Evolutionary conservation across 2,888 invertebrate species (phyloP).

Genomic region (Drosophila sordidula): DNA sequence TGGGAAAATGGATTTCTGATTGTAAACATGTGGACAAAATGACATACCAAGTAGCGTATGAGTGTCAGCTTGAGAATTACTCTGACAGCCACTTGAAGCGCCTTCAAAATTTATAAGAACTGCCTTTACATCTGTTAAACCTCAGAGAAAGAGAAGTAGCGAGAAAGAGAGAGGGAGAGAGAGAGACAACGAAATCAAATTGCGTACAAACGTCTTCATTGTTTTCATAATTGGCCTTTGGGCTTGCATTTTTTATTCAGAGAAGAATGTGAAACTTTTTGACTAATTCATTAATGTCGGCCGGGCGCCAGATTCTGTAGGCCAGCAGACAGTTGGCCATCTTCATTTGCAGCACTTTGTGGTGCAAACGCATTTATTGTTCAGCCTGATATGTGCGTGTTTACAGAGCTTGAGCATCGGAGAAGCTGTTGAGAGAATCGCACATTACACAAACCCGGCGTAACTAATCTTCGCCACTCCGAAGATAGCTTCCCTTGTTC

Average conservation of each 20-base stretch:
- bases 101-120: conserved; percentile 46
- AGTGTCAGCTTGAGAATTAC: conserved; percentile 34
- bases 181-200: not conserved
- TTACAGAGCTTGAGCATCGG: not conserved
- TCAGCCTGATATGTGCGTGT: not conserved
- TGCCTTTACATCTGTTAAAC: conserved; percentile 45
- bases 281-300: conserved; percentile 43
- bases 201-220: conserved; percentile 38
- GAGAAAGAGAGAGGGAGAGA: not conserved
- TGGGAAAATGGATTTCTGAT: conserved; percentile 8
- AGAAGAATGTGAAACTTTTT: conserved; percentile 24
- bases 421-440: not conserved
- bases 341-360: not conserved
- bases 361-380: not conserved
- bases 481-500: not conserved
- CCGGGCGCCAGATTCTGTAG: conserved; percentile 23
- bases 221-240: conserved; percentile 26
- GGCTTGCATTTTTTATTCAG: not conserved
- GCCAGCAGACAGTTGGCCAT: conserved; percentile 1
- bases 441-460: conserved; percentile 1
- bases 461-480: not conserved
- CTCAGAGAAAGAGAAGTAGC: conserved; percentile 12
- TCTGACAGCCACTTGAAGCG: conserved; percentile 40
- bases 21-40: conserved; percentile 25
- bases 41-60: conserved; percentile 20